Evolutionary conservation across 1,140 invertebrate species (phyloP).

Genomic region (Paralvinella palmiformis): DNA sequence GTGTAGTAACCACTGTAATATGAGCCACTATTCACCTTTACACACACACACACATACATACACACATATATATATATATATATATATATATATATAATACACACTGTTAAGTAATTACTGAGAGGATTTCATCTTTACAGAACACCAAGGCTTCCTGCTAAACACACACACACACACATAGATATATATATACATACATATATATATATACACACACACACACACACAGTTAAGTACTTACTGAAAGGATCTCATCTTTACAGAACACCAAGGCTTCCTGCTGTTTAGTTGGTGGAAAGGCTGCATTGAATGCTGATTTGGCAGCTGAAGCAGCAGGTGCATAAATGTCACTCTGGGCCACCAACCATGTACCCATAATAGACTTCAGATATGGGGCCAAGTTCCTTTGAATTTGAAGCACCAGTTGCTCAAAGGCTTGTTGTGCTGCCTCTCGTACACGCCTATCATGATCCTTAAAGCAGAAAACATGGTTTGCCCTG

Average conservation of each 20-base stretch:
- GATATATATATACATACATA: too few species aligned
- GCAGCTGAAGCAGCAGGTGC: slow-evolving; percentile 71
- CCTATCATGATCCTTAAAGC: slow-evolving; percentile 64
- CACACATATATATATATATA: too few species aligned
- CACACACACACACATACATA: too few species aligned
- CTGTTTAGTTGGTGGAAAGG: slow-evolving; percentile 66
- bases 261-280: slow-evolving; percentile 69
- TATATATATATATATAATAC: neutral
- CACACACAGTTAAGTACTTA: slow-evolving; percentile 23
- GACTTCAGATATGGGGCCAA: slow-evolving; percentile 72
- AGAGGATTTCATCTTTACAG: slow-evolving; percentile 69
- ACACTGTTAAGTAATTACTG: slow-evolving; percentile 29
- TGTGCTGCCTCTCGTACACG: slow-evolving; percentile 66
- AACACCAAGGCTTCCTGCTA: too few species aligned
- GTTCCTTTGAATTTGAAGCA: slow-evolving; percentile 62
- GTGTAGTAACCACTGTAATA: too few species aligned
- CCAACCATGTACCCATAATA: slow-evolving; percentile 60
- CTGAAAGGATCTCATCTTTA: slow-evolving; percentile 65
- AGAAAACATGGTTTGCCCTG: neutral
- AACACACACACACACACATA: too few species aligned
- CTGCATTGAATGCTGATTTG: slow-evolving; percentile 58
- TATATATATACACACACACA: neutral
- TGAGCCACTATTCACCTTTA: too few species aligned
- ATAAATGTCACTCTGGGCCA: slow-evolving; percentile 74
- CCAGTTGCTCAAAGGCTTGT: slow-evolving; percentile 60